A percentile compares a stretch with the other conserved stretches of the same genome.
phyloP scores from a whole-genome alignment of 2,113 vertebrate genomes.

The Bos taurus region ARS-UCD2.0 NC_037347.1:63637001-63637500 shows the following conservation, averaged over 20 bases:
- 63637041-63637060: neutral
- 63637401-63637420: neutral
- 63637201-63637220: neutral
- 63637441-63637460: neutral
- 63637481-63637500: neutral
- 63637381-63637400: neutral
- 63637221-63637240: accelerated
- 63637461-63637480: neutral
- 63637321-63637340: accelerated
- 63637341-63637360: neutral
- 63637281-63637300: neutral
- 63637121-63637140: neutral
- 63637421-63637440: neutral
- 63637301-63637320: accelerated
- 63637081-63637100: neutral
- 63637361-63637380: neutral
- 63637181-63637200: neutral
- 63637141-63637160: neutral
- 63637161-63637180: neutral
- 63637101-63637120: neutral
- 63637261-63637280: neutral
- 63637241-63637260: accelerated
- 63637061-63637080: neutral
- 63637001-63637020: neutral
- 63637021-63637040: neutral